Base-by-base conservation (phyloP, 2,113 vertebrate species). In the Ictidomys tridecemlineatus region DNA sequence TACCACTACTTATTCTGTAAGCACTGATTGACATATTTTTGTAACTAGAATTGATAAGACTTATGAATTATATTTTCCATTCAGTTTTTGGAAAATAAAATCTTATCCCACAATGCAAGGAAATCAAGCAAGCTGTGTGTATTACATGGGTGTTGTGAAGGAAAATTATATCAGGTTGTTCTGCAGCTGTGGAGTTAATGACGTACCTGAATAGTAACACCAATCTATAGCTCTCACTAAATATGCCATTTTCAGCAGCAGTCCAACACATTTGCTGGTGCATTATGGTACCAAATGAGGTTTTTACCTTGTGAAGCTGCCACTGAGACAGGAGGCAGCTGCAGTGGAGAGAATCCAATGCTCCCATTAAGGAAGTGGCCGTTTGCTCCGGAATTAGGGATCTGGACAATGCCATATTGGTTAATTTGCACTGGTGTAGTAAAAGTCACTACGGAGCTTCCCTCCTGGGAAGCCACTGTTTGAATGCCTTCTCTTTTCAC, bases 331-430 rank as follows among this genome's bases (percentile, higher is more conserved):
- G 99, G 98, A 89, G 99, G 99, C 98, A 99, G 98, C 98, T 99
- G 99, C 93, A 99, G 98, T 56, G 99, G 98, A 97, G 99, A 99
- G 98, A 99, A 99, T 94, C 99, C 99, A 90, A 99, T 98, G 83
- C 98, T 99, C 97, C 99, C 99, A 77, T 98, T 99, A 96, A 99
- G 99, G 97, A 99, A 98, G 98, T 99, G 99, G 98, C 98, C 98
- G 86, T 99, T 99, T 90, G 98, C 98, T 98, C 99, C 99, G 61
- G 99, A 99, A 97, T 98, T 99, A 42, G 99, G 99, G 97, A 99
- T 99, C 97, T 99, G 99, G 97, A 99, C 99, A 98, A 99, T 99
- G 97, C 99, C 99, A 98, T 99, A 99, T 88, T 99, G 99, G 97
- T 99, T 99, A 98, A 99, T 99, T 98, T 99, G 99, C 97, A 99